Evolutionary conservation across 1,140 invertebrate genomes (phyloP), one percentile per base, ranked within the genome.

Genomic region (Drosophila leontia): DNA sequence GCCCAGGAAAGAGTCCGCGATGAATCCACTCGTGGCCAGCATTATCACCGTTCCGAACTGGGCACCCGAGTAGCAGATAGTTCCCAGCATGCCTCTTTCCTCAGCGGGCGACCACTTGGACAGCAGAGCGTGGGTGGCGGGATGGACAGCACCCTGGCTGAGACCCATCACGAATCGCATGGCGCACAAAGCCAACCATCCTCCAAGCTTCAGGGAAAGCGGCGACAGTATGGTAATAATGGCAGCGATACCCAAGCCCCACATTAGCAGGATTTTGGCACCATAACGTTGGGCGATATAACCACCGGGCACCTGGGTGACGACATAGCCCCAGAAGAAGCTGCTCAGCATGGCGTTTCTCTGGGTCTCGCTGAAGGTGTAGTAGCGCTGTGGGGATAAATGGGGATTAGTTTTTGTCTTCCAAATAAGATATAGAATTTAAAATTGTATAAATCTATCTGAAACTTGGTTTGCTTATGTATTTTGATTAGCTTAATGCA

Each of bases 91-190:
- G 3, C 95, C 95, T 41, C 95, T 91, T 85, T 96, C 95, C 11
- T 93, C 91, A 3, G 92, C 91, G 2, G 95, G 95, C 7, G 94
- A 71, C 97, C 98, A 99, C 87, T 96, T 96, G 0, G 97, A 95
- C 55, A 98, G 93, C 19, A 98, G 92, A 0, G 95, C 95, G 81
- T 98, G 97, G 7, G 97, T 94, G 42, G 95, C 95, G 0, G 97
- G 97, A 90, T 97, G 96, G n/a, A 97, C 94, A 7, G 97, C 95
- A 29, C 97, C 97, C 93, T 98, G 95, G 42, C 94, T 94, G 0
- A 98, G 90, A 0, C 98, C 98, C 92, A 97, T 95, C 0, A 96
- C 69, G 1, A 97, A 94, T 41, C 97, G 94, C 15, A 95, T 91
- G 79, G 93, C 90, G 85, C 82, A 82, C n/a, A 65, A 92, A 19